A percentile compares a stretch with the other conserved stretches of the same genome.
Conservation (phyloP, 2,797 vertebrate genomes). For the Dromococcyx pavoninus region DNA sequence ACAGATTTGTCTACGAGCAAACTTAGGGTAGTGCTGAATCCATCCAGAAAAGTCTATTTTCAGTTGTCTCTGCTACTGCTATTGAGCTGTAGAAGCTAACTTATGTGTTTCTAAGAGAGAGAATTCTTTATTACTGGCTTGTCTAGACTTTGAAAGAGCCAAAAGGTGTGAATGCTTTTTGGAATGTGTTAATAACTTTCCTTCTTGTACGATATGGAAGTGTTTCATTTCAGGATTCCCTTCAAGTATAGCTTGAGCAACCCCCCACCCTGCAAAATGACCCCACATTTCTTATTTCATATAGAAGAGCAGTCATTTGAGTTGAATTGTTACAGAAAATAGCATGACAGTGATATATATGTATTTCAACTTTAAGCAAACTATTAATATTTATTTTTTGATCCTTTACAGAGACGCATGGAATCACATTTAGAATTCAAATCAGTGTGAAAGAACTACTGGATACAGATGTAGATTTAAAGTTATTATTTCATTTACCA, state of each 20-base stretch:
- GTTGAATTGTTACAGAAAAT: background rate
- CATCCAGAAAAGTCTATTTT: background rate
- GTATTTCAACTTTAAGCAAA: background rate
- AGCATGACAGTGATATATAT: background rate
- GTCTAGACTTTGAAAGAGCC: slow-evolving; percentile 3
- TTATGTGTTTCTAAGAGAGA: background rate
- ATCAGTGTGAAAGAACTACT: slow-evolving; percentile 60
- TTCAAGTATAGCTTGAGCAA: background rate
- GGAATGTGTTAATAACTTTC: slow-evolving; percentile 45
- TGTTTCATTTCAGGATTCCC: slow-evolving; percentile 38
- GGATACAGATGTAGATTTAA: slow-evolving; percentile 68
- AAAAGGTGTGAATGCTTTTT: slow-evolving; percentile 8
- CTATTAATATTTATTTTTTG: slow-evolving; percentile 55
- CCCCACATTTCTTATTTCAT: background rate
- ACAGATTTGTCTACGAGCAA: background rate
- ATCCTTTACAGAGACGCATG: slow-evolving; percentile 75
- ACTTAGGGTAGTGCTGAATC: background rate
- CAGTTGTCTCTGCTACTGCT: background rate
- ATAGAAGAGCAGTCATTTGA: background rate
- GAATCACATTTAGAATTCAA: slow-evolving; percentile 77
- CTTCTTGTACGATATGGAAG: background rate
- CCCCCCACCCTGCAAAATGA: rapidly evolving
- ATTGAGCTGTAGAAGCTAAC: background rate
- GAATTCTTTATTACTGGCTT: background rate
- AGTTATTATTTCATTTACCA: slow-evolving; percentile 83